Evolutionary conservation across 2,888 invertebrate genomes (phyloP).

Genomic region (Hydropsyche betteni): DNA sequence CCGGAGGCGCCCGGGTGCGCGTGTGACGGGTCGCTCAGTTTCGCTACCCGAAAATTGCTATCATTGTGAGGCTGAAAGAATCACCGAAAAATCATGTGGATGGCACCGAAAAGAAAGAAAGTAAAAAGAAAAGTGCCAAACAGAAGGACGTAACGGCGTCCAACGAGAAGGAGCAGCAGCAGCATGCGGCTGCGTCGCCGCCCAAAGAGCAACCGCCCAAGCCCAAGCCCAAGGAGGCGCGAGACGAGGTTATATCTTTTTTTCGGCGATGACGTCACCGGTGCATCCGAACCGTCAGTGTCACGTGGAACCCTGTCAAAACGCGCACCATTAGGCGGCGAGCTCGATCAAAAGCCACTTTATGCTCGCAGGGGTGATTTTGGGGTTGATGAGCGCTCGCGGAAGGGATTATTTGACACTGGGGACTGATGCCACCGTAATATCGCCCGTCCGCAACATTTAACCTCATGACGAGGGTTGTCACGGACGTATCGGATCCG

Average conservation of each 20-base stretch:
- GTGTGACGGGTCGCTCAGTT: slow-evolving; percentile 36
- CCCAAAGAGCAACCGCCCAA: slow-evolving; percentile 56
- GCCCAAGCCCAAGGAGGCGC: slow-evolving; percentile 60
- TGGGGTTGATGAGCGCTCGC: slow-evolving; percentile 31
- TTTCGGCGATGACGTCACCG: slow-evolving; percentile 1
- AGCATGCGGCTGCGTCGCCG: neutral
- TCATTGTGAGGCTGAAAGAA: slow-evolving; percentile 76
- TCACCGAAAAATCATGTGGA: slow-evolving; percentile 69
- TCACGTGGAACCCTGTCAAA: slow-evolving; percentile 11
- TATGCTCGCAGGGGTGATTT: slow-evolving; percentile 43
- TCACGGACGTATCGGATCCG: neutral
- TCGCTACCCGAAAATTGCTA: slow-evolving; percentile 60
- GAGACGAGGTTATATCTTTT: slow-evolving; percentile 56
- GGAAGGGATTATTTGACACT: slow-evolving; percentile 29
- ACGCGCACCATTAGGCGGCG: slow-evolving; percentile 39
- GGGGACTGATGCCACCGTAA: slow-evolving; percentile 16
- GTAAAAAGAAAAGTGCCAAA: slow-evolving; percentile 70
- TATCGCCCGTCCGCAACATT: slow-evolving; percentile 23
- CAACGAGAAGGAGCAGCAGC: slow-evolving; percentile 45
- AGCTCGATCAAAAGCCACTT: slow-evolving; percentile 49
- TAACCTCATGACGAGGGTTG: slow-evolving; percentile 14
- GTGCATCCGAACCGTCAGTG: neutral
- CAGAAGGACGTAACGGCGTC: slow-evolving; percentile 66
- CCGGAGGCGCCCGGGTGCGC: slow-evolving; percentile 30
- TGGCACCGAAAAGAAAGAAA: slow-evolving; percentile 69